Evolutionary conservation across 2,113 vertebrate genomes (phyloP), one percentile per base, ranked within the genome.

Genomic region (Tenebrosternarchus preto): DNA sequence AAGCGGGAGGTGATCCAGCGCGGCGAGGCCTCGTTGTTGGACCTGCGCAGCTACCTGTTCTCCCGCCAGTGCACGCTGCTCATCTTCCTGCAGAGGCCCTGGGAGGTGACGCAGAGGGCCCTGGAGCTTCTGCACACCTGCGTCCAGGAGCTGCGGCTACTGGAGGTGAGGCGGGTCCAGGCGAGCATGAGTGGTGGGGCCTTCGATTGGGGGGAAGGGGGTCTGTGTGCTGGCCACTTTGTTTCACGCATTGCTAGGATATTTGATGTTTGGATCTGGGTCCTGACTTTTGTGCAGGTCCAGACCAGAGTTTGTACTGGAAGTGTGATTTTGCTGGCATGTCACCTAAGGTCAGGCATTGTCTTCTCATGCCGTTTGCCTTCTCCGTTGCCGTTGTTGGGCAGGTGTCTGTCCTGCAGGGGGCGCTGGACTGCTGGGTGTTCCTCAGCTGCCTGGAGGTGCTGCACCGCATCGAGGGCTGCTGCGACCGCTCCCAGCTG

Each of bases 381-480:
- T 39, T 0, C 17, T 46, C 19, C 22, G n/a, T n/a, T 33, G 15
- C 27, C 69, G 33, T 56, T 3, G 1, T 0, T 27, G 50, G 76
- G 9, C 78, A 99, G 98, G 97, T 99, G 22, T 94, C 94, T 0
- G 95, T 98, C 25, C 91, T 96, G 4, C 94, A 95, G 0, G 97
- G 98, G 4, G 96, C 97, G 0, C 90, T 99, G 87, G 97, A 99
- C 91, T 99, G 98, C 85, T 99, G 98, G 98, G 97, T 99, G 50
- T 98, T 99, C 78, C 92, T 99, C 87, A 99, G 98, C 88, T 99
- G 98, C 76, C 86, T 99, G 90, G 98, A 99, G 90, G 98, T 99
- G 83, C 88, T 99, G 76, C 98, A 99, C 90, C 93, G 97, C 86
- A 98, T 99, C 68, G 98, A 99, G 85, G 95, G 96, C 72, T 98